These are phyloP conservation scores for Ceratoteleas bidentatus DNA, from an alignment of 1,140 invertebrate species.

Conservation along the genomic window DNA sequence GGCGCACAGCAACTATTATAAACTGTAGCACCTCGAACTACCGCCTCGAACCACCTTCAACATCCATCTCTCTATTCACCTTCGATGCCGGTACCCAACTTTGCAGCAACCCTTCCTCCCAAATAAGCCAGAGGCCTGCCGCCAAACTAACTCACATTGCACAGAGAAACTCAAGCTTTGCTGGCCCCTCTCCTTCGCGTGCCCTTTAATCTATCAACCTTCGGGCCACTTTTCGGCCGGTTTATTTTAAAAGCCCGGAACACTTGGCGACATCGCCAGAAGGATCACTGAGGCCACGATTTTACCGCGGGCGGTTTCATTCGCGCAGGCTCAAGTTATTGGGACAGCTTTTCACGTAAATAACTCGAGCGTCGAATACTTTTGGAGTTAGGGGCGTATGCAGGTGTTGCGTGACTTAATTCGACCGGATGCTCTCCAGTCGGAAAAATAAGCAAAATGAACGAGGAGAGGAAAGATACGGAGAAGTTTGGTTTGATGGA, in stretches of 20 bases:
- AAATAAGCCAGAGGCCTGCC: conserved; percentile 79
- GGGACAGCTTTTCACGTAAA: conserved; percentile 24
- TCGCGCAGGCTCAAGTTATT: conserved; percentile 14
- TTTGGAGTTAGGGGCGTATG: too few relatives aligned
- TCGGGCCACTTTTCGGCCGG: conserved; percentile 75
- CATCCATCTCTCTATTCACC: conserved; percentile 68
- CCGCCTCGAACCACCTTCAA: conserved; percentile 76
- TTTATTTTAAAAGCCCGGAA: conserved; percentile 60
- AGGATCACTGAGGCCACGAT: conserved; percentile 4
- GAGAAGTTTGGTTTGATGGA: too few relatives aligned
- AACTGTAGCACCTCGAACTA: conserved; percentile 82
- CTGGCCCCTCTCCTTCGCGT: conserved; percentile 67
- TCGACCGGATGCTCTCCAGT: too few relatives aligned
- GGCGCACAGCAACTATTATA: conserved; percentile 80
- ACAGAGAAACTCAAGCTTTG: conserved; percentile 69
- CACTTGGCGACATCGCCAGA: conserved; percentile 35
- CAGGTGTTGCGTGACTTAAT: too few relatives aligned
- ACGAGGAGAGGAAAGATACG: too few relatives aligned
- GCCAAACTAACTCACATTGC: conserved; percentile 76
- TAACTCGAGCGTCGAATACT: not conserved
- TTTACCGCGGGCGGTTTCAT: conserved; percentile 31
- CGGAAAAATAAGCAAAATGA: too few relatives aligned
- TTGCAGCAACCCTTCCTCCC: conserved; percentile 70
- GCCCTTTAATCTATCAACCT: conserved; percentile 82
- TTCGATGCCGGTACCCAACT: conserved; percentile 64